Percentiles rank a stretch among this genome's conserved stretches.
These are phyloP conservation scores for Tarsius wallacei DNA, from an alignment of 2,797 vertebrate genomes.

Conservation along the genomic window DNA sequence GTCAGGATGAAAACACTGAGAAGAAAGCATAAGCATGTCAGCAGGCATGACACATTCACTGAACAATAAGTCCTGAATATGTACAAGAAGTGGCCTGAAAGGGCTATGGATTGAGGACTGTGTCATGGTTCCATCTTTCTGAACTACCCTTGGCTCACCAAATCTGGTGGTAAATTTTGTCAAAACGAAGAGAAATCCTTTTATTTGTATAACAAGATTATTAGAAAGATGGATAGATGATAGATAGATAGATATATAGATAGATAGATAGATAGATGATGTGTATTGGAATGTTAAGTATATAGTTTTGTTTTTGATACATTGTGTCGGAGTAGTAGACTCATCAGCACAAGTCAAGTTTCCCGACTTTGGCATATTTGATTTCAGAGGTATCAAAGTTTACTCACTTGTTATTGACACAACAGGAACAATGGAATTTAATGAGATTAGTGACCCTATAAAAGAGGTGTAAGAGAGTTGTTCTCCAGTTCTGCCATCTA, in stretches of 20 bases:
- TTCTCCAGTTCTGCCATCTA: background rate
- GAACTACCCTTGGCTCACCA: background rate
- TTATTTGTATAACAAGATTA: background rate
- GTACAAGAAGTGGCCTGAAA: background rate
- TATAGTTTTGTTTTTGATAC: background rate
- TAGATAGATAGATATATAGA: background rate
- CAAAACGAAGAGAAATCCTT: background rate
- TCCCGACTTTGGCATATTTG: too few relatives aligned
- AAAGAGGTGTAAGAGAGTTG: background rate
- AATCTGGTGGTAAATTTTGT: background rate
- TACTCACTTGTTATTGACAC: too few relatives aligned
- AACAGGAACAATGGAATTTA: too few relatives aligned
- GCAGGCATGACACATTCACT: background rate
- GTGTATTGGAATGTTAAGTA: background rate
- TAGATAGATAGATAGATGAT: background rate
- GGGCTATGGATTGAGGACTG: background rate
- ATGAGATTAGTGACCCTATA: background rate
- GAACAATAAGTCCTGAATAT: background rate
- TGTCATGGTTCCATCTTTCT: background rate
- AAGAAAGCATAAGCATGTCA: slow-evolving; percentile 23
- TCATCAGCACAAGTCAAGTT: too few relatives aligned
- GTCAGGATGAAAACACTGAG: background rate
- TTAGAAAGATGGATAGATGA: background rate
- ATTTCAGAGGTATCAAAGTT: too few relatives aligned
- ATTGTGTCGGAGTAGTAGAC: background rate